phyloP scores from a whole-genome alignment of 2,888 invertebrate genomes.

The Drosophila anceps region DNA sequence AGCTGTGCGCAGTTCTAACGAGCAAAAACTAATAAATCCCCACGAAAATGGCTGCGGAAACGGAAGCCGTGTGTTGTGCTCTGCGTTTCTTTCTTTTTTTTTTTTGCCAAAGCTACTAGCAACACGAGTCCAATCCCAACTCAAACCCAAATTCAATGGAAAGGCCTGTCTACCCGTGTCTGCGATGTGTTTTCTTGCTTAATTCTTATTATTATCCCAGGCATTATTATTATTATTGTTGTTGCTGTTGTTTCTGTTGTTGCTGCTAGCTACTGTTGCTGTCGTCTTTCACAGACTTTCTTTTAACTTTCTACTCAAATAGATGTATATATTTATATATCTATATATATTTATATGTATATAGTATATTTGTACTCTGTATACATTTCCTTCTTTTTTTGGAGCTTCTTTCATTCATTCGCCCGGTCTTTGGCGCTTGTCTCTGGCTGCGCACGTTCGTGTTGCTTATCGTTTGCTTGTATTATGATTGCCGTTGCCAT shows the following conservation, averaged over 20 bases:
- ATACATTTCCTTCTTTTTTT: constrained; percentile 12
- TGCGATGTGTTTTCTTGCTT: constrained; percentile 81
- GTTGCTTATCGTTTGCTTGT: constrained; percentile 78
- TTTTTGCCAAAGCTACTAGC: constrained; percentile 11
- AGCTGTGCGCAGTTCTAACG: constrained; percentile 83
- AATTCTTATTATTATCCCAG: constrained; percentile 81
- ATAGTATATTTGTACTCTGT: background rate
- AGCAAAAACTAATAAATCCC: constrained; percentile 85
- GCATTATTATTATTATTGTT: constrained; percentile 70
- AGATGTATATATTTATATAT: constrained; percentile 20
- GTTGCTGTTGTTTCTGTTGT: constrained; percentile 15
- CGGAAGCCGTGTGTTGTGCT: constrained; percentile 80
- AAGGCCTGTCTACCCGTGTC: constrained; percentile 65
- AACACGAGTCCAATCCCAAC: constrained; percentile 35
- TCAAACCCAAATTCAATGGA: constrained; percentile 41
- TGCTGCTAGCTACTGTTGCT: constrained; percentile 27
- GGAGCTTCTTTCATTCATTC: constrained; percentile 39
- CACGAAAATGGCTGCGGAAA: constrained; percentile 81
- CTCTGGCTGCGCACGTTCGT: constrained; percentile 63
- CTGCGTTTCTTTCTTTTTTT: constrained; percentile 14
- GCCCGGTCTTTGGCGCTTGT: constrained; percentile 50
- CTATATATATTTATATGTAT: constrained; percentile 23
- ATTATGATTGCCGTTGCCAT: constrained; percentile 75
- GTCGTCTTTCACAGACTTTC: constrained; percentile 73
- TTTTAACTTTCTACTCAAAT: constrained; percentile 37